phyloP scores from a whole-genome alignment of 2,113 vertebrate genomes.

The Acanthochromis polyacanthus region DNA sequence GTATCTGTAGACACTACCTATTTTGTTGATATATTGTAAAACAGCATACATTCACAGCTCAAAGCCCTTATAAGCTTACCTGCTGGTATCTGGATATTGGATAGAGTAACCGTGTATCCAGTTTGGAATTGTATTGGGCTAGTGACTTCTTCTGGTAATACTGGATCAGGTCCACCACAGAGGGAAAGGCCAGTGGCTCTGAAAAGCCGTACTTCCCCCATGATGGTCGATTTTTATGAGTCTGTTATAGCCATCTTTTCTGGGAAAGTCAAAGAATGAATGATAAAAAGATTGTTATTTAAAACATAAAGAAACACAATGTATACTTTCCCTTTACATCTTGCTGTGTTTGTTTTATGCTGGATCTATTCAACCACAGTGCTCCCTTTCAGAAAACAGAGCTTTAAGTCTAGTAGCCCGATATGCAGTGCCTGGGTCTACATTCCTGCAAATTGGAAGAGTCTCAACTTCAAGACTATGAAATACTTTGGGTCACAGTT shows the following conservation, averaged over 20 bases:
- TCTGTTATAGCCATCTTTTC: slow-evolving; percentile 98
- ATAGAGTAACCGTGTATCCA: slow-evolving; percentile 95
- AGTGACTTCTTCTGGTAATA: slow-evolving; percentile 95
- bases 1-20: too few species aligned
- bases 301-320: background rate
- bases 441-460: background rate
- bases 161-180: slow-evolving; percentile 95
- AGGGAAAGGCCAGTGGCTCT: slow-evolving; percentile 94
- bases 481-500: slow-evolving; percentile 4
- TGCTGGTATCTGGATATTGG: slow-evolving; percentile 96
- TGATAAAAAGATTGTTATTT: background rate
- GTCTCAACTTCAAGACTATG: background rate
- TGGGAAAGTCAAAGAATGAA: slow-evolving; percentile 76
- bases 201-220: slow-evolving; percentile 95
- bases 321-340: background rate
- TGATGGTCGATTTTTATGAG: slow-evolving; percentile 97
- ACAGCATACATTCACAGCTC: background rate
- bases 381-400: background rate
- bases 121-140: slow-evolving; percentile 96
- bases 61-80: slow-evolving; percentile 75
- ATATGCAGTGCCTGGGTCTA: background rate
- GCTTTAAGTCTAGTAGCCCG: background rate
- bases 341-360: background rate
- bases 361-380: background rate
- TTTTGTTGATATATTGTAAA: background rate